Evolutionary conservation across 2,797 vertebrate species (phyloP).

Genomic region (Hippopotamyrus pictus): DNA sequence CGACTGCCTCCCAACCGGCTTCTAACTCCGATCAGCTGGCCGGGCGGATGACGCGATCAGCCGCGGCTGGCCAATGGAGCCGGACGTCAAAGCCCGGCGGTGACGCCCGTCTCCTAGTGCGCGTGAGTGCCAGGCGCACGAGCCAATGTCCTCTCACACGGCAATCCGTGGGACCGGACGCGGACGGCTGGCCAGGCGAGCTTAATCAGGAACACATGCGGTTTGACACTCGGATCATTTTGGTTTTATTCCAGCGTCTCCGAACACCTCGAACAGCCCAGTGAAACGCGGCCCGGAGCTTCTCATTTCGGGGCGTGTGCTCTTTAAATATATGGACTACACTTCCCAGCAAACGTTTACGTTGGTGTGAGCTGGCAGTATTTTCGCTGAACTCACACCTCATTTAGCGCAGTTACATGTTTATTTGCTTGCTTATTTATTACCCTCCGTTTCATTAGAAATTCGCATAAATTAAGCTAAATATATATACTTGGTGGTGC

Average conservation of each 20-base stretch:
- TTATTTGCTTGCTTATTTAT: background rate
- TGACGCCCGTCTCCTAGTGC: conserved; percentile 43
- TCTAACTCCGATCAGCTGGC: conserved; percentile 87
- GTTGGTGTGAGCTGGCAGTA: background rate
- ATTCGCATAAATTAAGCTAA: background rate
- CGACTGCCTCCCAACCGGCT: conserved; percentile 62
- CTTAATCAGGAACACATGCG: background rate
- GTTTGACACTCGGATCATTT: background rate
- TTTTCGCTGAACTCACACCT: background rate
- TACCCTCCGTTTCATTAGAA: background rate
- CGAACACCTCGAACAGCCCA: background rate
- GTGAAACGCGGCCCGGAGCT: background rate
- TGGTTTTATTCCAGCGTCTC: background rate
- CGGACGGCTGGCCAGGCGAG: background rate
- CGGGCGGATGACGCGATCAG: conserved; percentile 71
- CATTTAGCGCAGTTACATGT: background rate
- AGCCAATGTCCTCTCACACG: background rate
- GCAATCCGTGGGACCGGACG: background rate
- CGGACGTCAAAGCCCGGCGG: conserved; percentile 52
- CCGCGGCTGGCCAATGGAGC: conserved; percentile 45
- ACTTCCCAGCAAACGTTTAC: background rate
- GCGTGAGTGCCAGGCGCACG: conserved; percentile 6
- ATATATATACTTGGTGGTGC: background rate
- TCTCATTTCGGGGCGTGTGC: background rate
- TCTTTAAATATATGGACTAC: background rate